Evolutionary conservation across 2,113 vertebrate genomes (phyloP).

Genomic region (Misgurnus anguillicaudatus): DNA sequence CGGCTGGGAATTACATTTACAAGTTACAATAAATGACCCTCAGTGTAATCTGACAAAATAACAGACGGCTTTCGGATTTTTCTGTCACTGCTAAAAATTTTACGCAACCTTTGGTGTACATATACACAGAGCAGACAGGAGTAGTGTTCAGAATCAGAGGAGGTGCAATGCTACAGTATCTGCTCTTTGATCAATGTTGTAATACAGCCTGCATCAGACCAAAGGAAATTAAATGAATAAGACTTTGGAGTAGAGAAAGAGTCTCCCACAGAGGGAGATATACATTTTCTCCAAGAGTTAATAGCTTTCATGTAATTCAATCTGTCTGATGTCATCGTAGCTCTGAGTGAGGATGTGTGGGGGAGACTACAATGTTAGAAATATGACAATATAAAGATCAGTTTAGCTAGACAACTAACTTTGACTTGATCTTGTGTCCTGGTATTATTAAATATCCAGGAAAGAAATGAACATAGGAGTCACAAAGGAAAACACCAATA

Average conservation of each 20-base stretch:
- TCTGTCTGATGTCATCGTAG: constrained; percentile 47
- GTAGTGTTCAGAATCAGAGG: constrained; percentile 18
- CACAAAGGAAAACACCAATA: no score
- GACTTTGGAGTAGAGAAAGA: constrained; percentile 33
- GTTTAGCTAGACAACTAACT: constrained; percentile 2
- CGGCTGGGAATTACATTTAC: no score
- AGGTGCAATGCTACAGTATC: constrained; percentile 40
- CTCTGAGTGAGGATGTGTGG: constrained; percentile 12
- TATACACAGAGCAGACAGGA: constrained; percentile 22
- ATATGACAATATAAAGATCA: not conserved
- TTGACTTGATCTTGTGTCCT: not conserved
- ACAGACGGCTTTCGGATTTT: no score
- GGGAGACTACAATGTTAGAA: not conserved
- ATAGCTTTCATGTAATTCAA: constrained; percentile 45
- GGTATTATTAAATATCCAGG: not conserved
- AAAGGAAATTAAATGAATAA: constrained; percentile 56
- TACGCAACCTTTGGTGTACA: not conserved
- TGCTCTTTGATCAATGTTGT: constrained; percentile 55
- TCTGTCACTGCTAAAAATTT: no score
- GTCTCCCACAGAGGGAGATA: constrained; percentile 47
- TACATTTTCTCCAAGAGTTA: constrained; percentile 49
- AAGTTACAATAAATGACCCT: no score
- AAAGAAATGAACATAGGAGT: not conserved
- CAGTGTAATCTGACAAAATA: no score
- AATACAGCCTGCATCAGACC: constrained; percentile 43